A percentile compares a stretch with the other conserved stretches of the same genome.
phyloP scores from a whole-genome alignment of 2,888 invertebrate species.

The Phalangium opilio region DNA sequence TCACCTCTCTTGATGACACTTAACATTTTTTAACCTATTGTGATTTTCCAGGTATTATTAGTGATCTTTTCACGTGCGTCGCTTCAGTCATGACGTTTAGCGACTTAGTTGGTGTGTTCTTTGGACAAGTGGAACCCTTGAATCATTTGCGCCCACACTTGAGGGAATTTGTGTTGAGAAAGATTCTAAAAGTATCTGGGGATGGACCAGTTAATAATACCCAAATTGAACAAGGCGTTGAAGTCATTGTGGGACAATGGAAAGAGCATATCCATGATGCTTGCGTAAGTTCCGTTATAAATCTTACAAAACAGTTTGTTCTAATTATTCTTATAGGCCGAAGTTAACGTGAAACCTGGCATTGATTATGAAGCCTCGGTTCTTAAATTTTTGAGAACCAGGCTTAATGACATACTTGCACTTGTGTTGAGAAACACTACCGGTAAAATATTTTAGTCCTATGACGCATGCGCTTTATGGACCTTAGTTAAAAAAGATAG shows the following conservation, averaged over 20 bases:
- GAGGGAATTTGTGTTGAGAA: slow-evolving; percentile 34
- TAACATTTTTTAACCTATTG: no score
- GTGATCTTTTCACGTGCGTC: slow-evolving; percentile 26
- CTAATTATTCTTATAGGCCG: slow-evolving; percentile 22
- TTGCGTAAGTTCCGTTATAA: slow-evolving; percentile 26
- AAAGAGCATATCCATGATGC: not conserved
- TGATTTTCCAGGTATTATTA: slow-evolving; percentile 24
- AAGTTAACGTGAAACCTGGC: slow-evolving; percentile 29
- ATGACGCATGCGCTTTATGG: not conserved
- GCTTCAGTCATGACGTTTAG: slow-evolving; percentile 30
- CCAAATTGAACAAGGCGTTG: slow-evolving; percentile 32
- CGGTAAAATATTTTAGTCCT: slow-evolving; percentile 23
- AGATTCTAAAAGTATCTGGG: slow-evolving; percentile 31
- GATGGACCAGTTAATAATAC: slow-evolving; percentile 16
- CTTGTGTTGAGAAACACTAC: slow-evolving; percentile 26
- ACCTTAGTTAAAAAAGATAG: no score
- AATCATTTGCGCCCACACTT: slow-evolving; percentile 35
- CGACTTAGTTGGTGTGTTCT: slow-evolving; percentile 31
- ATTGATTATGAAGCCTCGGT: slow-evolving; percentile 33
- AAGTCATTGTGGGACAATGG: not conserved
- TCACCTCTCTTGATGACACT: no score
- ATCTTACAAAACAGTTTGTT: slow-evolving; percentile 18
- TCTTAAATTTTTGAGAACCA: slow-evolving; percentile 27
- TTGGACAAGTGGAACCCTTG: slow-evolving; percentile 33
- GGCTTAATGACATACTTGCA: slow-evolving; percentile 28